Evolutionary conservation across 2,797 vertebrate genomes (phyloP), one percentile per base, ranked within the genome.

Genomic region (Sebastolobus alascanus): DNA sequence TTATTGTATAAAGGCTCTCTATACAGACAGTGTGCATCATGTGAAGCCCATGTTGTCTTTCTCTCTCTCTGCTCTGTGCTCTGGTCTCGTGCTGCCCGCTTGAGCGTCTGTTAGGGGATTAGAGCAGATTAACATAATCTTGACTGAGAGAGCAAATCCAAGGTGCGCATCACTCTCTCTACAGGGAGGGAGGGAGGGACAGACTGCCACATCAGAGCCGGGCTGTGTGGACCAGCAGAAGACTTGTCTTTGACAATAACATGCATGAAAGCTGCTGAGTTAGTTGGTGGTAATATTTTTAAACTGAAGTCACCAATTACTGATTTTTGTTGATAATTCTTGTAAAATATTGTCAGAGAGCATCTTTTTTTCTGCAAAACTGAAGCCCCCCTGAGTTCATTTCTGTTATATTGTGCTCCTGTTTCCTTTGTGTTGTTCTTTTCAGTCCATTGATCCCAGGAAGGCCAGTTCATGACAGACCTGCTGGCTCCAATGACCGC

Each of bases 121-220:
- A 93, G 38, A 89, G 87, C 70, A 88, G 94, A 95, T 96, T 95
- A 95, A 84, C 79, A 81, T 96, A 95, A 95, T 95, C 95, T 94
- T 80, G 79, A 89, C 1, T 78, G 80, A 87, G 91, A 81, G 86
- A 77, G 87, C 40, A 92, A 92, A 92, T 94, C 92, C 89, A 85
- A 89, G 90, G 87, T 91, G 84, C 71, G n/a, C 87, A 84, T 91
- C 92, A 90, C 93, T 93, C 90, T 93, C 91, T 89, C 89, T 25
- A 4, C 66, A 6, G 56, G 70, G n/a, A 66, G 13, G 74, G 60
- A 43, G 6, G 58, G 22, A 56, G 12, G 68, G n/a, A 58, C 38
- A 31, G 78, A 79, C 14, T 75, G 52, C 11, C 35, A 27, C 69
- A 72, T 64, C 52, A 2, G 80, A 73, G 83, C 61, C 1, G 25